Conservation (phyloP, 2,888 invertebrate species). For the Arrhopalites spinosus region DNA sequence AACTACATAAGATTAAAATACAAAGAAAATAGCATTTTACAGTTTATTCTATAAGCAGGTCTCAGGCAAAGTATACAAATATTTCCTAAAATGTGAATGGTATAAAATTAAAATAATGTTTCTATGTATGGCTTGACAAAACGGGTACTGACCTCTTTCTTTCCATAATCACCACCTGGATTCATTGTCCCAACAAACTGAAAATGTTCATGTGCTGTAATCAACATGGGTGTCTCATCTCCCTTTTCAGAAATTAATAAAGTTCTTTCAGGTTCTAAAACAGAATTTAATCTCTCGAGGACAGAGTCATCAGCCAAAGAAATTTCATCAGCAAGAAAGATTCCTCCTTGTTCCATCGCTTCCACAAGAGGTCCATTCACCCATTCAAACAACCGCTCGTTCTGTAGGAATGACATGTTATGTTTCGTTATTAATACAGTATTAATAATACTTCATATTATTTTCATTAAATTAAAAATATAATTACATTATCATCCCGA, state of each 20-base stretch:
- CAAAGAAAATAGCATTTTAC: not conserved
- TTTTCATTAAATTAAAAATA: not conserved
- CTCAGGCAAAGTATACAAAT: not conserved
- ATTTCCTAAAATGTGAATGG: not conserved
- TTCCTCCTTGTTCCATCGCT: conserved; percentile 84
- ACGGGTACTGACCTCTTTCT: conserved; percentile 88
- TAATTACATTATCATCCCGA: conserved; percentile 57
- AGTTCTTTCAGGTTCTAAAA: conserved; percentile 89
- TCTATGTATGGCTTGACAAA: too few species aligned
- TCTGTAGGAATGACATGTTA: conserved; percentile 30
- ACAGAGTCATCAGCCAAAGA: conserved; percentile 98
- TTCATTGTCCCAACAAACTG: conserved; percentile 98
- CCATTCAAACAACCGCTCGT: conserved; percentile 86
- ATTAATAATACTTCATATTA: not conserved
- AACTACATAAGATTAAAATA: conserved; percentile 62
- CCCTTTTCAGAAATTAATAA: conserved; percentile 91
- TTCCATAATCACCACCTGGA: conserved; percentile 98
- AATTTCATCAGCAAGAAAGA: conserved; percentile 97
- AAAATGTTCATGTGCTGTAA: conserved; percentile 74
- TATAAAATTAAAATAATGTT: not conserved
- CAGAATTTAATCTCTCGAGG: conserved; percentile 92
- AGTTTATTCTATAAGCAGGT: too few species aligned
- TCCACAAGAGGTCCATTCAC: conserved; percentile 91
- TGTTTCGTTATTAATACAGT: not conserved
- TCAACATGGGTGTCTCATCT: conserved; percentile 62